Conservation (phyloP, 2,113 vertebrate genomes). For the Ivindomyrus marchei region DNA sequence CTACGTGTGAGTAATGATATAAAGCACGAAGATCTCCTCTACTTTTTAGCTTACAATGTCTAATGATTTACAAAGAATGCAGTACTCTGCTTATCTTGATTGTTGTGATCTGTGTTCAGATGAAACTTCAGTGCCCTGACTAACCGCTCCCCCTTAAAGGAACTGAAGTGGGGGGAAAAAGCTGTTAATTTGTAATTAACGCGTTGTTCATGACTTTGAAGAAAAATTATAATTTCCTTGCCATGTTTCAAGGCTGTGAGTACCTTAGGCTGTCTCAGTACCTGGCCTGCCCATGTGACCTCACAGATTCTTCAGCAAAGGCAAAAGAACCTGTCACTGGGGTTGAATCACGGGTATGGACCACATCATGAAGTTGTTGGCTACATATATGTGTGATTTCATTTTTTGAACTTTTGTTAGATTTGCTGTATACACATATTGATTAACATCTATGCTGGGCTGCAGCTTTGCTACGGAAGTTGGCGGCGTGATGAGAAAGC, state of each 20-base stretch:
- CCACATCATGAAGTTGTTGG: constrained; percentile 40
- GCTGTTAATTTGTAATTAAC: not conserved
- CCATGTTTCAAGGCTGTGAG: constrained; percentile 15
- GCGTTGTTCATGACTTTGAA: not conserved
- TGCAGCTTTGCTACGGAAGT: constrained; percentile 35
- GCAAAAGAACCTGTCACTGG: constrained; percentile 40
- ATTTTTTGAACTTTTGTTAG: not conserved
- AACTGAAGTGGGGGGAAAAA: not conserved
- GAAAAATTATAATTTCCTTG: not conserved
- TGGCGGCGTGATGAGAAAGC: constrained; percentile 52
- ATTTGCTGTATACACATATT: not conserved
- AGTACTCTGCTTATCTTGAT: not conserved
- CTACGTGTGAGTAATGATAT: not conserved
- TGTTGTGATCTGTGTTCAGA: not conserved
- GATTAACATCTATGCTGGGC: not conserved
- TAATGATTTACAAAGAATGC: not conserved
- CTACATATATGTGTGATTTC: not conserved
- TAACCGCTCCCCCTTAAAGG: not conserved
- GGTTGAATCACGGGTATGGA: constrained; percentile 17
- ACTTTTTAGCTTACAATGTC: not conserved
- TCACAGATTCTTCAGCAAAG: constrained; percentile 43
- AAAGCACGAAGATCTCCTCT: not conserved
- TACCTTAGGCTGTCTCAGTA: constrained; percentile 42
- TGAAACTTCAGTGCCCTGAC: not conserved
- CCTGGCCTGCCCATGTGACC: constrained; percentile 53